Evolutionary conservation across 2,797 vertebrate genomes (phyloP).

Genomic region (Callimico goeldii): DNA sequence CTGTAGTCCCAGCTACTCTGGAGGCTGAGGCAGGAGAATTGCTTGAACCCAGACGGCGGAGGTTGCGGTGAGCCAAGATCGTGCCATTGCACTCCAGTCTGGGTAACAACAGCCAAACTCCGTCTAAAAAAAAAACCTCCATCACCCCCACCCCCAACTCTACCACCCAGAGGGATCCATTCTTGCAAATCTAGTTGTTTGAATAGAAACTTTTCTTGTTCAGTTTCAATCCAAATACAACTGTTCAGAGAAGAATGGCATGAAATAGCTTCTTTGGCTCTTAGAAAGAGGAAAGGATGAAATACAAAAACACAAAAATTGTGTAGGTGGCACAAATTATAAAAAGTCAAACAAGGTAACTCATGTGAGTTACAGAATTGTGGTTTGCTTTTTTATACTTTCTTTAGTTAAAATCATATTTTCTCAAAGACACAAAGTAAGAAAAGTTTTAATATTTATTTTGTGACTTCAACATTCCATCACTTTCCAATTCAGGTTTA

Average conservation of each 20-base stretch:
- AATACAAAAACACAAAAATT: background rate
- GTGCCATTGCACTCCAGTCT: too few relatives aligned
- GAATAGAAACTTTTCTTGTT: conserved; percentile 27
- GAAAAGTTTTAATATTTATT: conserved; percentile 19
- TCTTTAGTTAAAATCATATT: conserved; percentile 22
- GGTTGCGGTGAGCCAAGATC: too few relatives aligned
- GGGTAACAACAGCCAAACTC: too few relatives aligned
- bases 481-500: conserved; percentile 39
- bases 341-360: background rate
- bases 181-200: background rate
- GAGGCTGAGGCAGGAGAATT: too few relatives aligned
- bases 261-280: background rate
- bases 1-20: too few relatives aligned
- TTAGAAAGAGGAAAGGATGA: background rate
- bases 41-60: too few relatives aligned
- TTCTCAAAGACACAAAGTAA: conserved; percentile 42
- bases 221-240: conserved; percentile 19
- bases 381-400: background rate
- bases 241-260: background rate
- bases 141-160: background rate
- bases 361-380: background rate
- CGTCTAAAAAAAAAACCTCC: conserved; percentile 7
- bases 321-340: background rate
- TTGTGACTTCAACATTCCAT: conserved; percentile 24
- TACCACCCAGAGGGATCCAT: background rate